Percentiles rank a stretch among this genome's conserved stretches.
phyloP scores from a whole-genome alignment of 1,140 invertebrate species.

The Sminthurides bifidus region DNA sequence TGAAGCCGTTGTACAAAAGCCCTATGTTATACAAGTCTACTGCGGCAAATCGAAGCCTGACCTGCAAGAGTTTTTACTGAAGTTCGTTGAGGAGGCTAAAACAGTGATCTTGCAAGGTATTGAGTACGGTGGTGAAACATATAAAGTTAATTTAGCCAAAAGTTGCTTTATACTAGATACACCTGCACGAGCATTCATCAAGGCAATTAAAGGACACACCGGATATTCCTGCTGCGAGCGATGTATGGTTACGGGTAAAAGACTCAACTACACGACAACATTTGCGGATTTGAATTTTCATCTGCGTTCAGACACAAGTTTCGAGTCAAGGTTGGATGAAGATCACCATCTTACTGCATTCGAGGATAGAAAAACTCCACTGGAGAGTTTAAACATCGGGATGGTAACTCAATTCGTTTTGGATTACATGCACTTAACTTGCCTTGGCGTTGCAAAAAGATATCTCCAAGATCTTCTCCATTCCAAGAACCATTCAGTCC shows the following conservation, averaged over 20 bases:
- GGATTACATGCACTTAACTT: constrained; percentile 32
- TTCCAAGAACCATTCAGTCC: no score
- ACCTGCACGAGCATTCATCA: constrained; percentile 33
- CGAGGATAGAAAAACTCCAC: neutral
- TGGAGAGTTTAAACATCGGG: constrained; percentile 3
- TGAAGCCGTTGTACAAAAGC: neutral
- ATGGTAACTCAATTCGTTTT: constrained; percentile 25
- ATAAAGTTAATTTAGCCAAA: constrained; percentile 16
- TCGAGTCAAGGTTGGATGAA: neutral
- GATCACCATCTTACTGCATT: constrained; percentile 7
- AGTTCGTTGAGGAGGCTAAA: constrained; percentile 2
- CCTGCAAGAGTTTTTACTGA: neutral
- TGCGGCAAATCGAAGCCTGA: constrained; percentile 16
- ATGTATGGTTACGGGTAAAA: constrained; percentile 24
- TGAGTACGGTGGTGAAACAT: neutral
- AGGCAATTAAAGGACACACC: constrained; percentile 28
- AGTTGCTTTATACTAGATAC: constrained; percentile 28
- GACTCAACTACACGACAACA: neutral
- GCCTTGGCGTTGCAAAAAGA: constrained; percentile 33
- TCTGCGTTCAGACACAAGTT: neutral
- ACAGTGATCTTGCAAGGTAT: neutral
- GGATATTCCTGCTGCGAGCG: constrained; percentile 33
- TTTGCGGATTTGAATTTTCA: neutral
- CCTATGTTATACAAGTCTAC: constrained; percentile 1
- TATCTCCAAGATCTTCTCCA: no score